Base-by-base conservation (phyloP, 1,140 invertebrate species). In the Diorhabda elongata region DNA sequence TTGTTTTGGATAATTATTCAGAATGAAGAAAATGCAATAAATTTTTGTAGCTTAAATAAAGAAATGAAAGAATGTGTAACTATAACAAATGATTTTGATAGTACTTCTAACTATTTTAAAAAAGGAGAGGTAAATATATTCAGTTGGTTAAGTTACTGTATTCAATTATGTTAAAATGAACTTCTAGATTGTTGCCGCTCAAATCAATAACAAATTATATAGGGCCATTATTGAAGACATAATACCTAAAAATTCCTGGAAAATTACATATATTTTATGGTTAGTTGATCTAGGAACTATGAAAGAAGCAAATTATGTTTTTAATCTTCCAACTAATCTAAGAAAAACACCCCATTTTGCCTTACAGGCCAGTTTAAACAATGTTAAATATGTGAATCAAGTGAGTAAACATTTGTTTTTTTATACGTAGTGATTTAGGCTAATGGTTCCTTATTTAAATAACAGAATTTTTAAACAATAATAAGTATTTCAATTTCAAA, bases 261-360 rank as follows among this genome's bases (percentile, higher is more conserved):
- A 11, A 6, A 62, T 56, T 0, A 6, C 61, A 9, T 74, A 66
- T 68, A 63, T 58, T n/a, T 71, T 70, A 66, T 75, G 74, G 74
- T 59, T 75, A 41, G 64, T 73, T 26, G 74, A 75, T 68, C 64
- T 71, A 47, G 74, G 69, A 2, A 58, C 66, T 41, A 52, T 73
- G 62, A 66, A 61, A 6, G 65, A 73, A 61, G 64, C 66, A 3
- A 43, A 65, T 44, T 41, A 42, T n/a, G 60, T 75, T 41, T 73
- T 66, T 58, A 67, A 71, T 59, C 11, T 75, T 42, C 52, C 71
- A 42, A 9, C 57, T 5, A 56, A 60, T 45, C 56, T 73, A 26
- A 47, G 69, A 44, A 70, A 69, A 47, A 57, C 59, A 4, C 56
- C 68, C 57, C 47, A 67, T 11, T 7, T 59, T 6, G 66, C 68